Evolutionary conservation across 2,113 vertebrate species (phyloP), one percentile per base, ranked within the genome.

Genomic region (Orthochromis indermauri): DNA sequence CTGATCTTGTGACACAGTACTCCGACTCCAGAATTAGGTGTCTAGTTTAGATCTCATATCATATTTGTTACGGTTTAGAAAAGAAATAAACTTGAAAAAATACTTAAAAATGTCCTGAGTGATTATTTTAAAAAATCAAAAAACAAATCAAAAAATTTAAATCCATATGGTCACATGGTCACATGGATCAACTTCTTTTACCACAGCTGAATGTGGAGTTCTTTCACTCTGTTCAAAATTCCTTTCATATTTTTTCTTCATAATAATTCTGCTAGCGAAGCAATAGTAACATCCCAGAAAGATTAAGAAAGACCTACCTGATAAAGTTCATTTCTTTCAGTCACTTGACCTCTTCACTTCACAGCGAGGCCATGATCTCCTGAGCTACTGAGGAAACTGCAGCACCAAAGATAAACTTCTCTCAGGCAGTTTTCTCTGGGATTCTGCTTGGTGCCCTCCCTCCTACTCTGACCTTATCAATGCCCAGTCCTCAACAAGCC

Each of bases 1-100:
- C 35, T 35, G 88, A 89, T 95, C 95, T 94, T 95, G 92, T 95
- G 94, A 95, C 93, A 90, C 83, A 54, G 45, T 37, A 84, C 42
- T 71, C 57, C 12, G 4, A 86, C 79, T 81, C 89, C 78, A 89
- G 78, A 92, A 66, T 91, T 93, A 87, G 87, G 86, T 89, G 86
- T 90, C 79, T 90, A 84, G 88, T 90, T 90, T 87, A 86, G 57
- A 88, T 90, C 84, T 88, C 81, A 87, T 26, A 4, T 11, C 54
- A 59, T 89, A 80, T 33, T 78, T 31, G 16, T 51, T 78, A 33
- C 1, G 2, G 2, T 16, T 16, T 16, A 73, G 42, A 31, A 49
- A 78, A 78, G 5, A 78, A 51, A 49, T 17, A 49, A 45, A 7
- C 13, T 71, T 3, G 33, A 59, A 82, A 83, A 89, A 86, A 92